Percentiles rank a stretch among this genome's conserved stretches.
Conservation (phyloP, 2,113 vertebrate genomes). For the Psettodes erumei region DNA sequence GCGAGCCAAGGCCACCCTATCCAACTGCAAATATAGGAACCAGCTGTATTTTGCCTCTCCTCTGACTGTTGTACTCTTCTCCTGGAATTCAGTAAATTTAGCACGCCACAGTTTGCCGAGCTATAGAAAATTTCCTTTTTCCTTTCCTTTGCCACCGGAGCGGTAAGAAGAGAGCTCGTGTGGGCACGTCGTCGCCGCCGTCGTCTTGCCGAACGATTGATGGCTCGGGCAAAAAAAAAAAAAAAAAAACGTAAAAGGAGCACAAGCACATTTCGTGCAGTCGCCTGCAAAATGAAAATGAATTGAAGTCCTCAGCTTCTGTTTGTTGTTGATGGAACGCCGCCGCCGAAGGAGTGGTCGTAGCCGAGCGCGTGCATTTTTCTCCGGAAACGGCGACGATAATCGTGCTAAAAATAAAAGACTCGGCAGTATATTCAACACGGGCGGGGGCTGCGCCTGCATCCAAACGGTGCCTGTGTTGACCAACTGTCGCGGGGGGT, state of each 20-base stretch:
- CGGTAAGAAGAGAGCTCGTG: constrained; percentile 40
- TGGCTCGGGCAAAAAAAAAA: constrained; percentile 41
- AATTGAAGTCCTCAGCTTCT: background rate
- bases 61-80: constrained; percentile 33
- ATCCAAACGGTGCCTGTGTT: too few species aligned
- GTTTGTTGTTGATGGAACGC: background rate
- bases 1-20: constrained; percentile 56
- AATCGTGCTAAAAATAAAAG: background rate
- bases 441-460: too few species aligned
- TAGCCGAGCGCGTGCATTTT: background rate
- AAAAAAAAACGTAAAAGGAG: constrained; percentile 37
- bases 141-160: background rate
- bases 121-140: constrained; percentile 40
- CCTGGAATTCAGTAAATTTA: constrained; percentile 30
- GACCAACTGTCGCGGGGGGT: too few species aligned
- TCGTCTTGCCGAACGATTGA: constrained; percentile 43
- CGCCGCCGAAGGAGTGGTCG: background rate
- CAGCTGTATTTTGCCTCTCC: constrained; percentile 67
- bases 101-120: constrained; percentile 35
- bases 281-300: background rate
- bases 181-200: constrained; percentile 39
- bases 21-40: constrained; percentile 67
- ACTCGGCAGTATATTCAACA: too few species aligned
- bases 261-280: constrained; percentile 26
- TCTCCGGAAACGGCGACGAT: background rate